phyloP scores from a whole-genome alignment of 2,797 vertebrate species.

The Phrynocephalus vlangalii region DNA sequence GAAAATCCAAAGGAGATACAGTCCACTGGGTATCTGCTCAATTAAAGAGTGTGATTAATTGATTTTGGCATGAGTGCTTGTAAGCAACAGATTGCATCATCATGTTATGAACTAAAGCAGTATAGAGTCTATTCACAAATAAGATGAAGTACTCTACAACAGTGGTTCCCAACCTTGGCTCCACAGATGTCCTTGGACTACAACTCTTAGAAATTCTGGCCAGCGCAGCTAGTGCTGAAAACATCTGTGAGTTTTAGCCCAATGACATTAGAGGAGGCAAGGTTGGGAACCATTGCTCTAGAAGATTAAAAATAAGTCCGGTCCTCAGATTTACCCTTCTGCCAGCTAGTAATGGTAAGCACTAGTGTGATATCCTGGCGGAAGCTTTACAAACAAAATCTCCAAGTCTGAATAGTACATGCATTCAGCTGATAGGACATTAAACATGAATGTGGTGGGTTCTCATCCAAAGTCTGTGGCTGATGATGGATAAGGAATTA shows the following conservation, averaged over 20 bases:
- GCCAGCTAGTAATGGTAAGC: neutral
- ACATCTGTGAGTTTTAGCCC: no score
- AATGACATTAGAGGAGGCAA: no score
- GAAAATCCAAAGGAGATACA: neutral
- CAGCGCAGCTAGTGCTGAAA: no score
- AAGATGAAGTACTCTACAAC: neutral
- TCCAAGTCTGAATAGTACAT: neutral
- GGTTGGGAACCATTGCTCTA: no score
- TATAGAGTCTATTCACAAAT: neutral
- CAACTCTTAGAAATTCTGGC: no score
- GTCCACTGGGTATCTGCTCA: neutral
- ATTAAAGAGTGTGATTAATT: neutral
- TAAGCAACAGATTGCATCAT: neutral
- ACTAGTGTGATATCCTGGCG: neutral
- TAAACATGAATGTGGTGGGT: neutral
- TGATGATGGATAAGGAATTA: neutral
- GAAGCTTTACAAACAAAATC: neutral
- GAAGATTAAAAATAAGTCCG: neutral
- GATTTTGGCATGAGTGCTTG: neutral
- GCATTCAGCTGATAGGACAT: no score
- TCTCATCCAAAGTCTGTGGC: neutral
- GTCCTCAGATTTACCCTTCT: neutral
- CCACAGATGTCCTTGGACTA: no score
- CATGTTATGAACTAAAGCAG: neutral
- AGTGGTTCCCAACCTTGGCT: no score